Evolutionary conservation across 2,888 invertebrate genomes (phyloP), one percentile per base, ranked within the genome.

Genomic region (Ommatoiulus sabulosus): DNA sequence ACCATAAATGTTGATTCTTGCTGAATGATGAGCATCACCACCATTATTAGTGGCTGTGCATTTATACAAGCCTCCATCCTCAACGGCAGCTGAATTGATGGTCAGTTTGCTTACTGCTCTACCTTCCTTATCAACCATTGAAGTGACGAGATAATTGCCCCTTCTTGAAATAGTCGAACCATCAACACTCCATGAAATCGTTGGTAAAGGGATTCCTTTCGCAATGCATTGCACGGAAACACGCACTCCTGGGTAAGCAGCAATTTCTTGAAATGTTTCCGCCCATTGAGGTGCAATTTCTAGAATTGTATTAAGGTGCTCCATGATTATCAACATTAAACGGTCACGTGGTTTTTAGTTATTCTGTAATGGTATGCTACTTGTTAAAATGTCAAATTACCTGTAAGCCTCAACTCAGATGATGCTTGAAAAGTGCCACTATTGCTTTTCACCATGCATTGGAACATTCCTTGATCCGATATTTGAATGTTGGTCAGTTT

Each of bases 31-130:
- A 88, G 86, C 10, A 3, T 15, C 3, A 6, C 88, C 88, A 86
- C 48, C 88, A 24, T 46, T 43, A 46, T 85, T 88, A 24, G n/a
- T 17, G 35, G 88, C 88, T 0, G 44, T 52, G 24, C 88, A 88
- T 20, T n/a, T 48, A 12, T 88, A 88, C 24, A 88, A 48, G 17
- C 88, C 88, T n/a, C 88, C 88, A 63, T 88, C 88, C 35, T 86
- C 48, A 85, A 88, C 88, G 17, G n/a, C 44, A 6, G 57, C n/a
- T 10, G 44, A 17, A 52, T 44, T 48, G 15, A 88, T 85, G 17
- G 10, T 48, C 10, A 88, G 20, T 35, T 48, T 35, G 85, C 85
- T 85, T 15, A 86, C 35, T 17, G 20, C n/a, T 7, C 48, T 46
- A 10, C 80, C 87, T n/a, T 57, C 44, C n/a, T 8, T 17, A 72